These are phyloP conservation scores for Helobdella robusta DNA, from an alignment of 2,888 invertebrate species.

Conservation along the genomic window DNA sequence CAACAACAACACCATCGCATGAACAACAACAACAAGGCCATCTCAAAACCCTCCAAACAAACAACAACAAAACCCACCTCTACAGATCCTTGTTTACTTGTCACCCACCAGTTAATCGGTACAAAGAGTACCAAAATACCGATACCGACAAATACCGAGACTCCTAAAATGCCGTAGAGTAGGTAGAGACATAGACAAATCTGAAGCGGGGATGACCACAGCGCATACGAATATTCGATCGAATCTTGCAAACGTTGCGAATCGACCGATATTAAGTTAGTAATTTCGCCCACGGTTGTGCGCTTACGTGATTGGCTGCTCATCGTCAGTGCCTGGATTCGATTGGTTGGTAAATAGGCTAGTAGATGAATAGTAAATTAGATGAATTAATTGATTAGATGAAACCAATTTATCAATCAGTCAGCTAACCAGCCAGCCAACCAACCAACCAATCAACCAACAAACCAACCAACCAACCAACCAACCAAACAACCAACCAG, in stretches of 20 bases:
- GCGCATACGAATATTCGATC: constrained; percentile 41
- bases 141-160: constrained; percentile 77
- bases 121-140: constrained; percentile 70
- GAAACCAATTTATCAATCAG: too few species aligned
- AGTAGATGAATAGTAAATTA: too few species aligned
- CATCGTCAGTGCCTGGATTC: constrained; percentile 46
- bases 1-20: too few species aligned
- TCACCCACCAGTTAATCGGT: constrained; percentile 75
- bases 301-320: constrained; percentile 41
- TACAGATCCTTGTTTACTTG: constrained; percentile 46
- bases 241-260: constrained; percentile 46
- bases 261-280: constrained; percentile 49
- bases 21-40: not conserved
- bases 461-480: too few species aligned
- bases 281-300: constrained; percentile 47
- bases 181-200: constrained; percentile 42
- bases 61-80: constrained; percentile 34
- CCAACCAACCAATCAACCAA: too few species aligned
- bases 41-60: not conserved
- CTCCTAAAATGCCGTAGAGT: constrained; percentile 52
- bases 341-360: too few species aligned
- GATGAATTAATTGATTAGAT: too few species aligned
- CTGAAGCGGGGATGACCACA: constrained; percentile 43
- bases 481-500: too few species aligned
- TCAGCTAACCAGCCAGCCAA: too few species aligned